Base-by-base conservation (phyloP, 2,797 vertebrate species). In the Falco columbarius region DNA sequence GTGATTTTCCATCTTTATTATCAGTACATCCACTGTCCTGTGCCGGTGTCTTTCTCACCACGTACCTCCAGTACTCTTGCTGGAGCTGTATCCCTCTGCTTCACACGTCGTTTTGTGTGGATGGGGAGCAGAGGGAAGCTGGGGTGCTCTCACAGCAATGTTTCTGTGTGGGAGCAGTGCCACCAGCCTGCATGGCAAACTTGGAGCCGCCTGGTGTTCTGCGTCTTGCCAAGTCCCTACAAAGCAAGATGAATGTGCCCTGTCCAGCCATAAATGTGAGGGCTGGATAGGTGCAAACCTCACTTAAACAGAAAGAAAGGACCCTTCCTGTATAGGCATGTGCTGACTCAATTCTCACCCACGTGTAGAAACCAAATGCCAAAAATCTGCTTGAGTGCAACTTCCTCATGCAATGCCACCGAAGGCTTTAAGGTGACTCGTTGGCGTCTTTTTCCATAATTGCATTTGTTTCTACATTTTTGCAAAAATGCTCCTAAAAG, bases 1-100 rank as follows among this genome's bases (percentile, higher is more conserved):
- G 0, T 23, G 49, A 27, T 74, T 83, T 72, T 67, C 54, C 38
- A 3, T 9, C 18, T 56, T 58, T 14, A 32, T 72, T 66, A 34
- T 51, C 0, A 2, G 5, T 36, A 16, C 6, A 4, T 70, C 32
- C 1, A 0, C 40, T 26, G 18, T 49, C n/a, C 34, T 34, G 1
- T 74, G 44, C 68, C 2, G 1, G 0, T 23, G 32, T 23, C 34
- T 20, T 67, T 63, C 84, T 74, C 24, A 34, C 86, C n/a, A 0
- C 0, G 22, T 15, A 18, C 38, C 42, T 73, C 68, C 38, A 13
- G 1, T 3, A 15, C 17, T 72, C n/a, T 11, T 56, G 24, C 63
- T 67, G 61, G 14, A 11, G 40, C 23, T 46, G 7, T 32, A 11
- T 23, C 46, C 63, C 49, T 59, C 12, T 5, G 4, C 19, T 85